A percentile compares a stretch with the other conserved stretches of the same genome.
Conservation (phyloP, 2,888 invertebrate genomes). For the Ophion costatus region DNA sequence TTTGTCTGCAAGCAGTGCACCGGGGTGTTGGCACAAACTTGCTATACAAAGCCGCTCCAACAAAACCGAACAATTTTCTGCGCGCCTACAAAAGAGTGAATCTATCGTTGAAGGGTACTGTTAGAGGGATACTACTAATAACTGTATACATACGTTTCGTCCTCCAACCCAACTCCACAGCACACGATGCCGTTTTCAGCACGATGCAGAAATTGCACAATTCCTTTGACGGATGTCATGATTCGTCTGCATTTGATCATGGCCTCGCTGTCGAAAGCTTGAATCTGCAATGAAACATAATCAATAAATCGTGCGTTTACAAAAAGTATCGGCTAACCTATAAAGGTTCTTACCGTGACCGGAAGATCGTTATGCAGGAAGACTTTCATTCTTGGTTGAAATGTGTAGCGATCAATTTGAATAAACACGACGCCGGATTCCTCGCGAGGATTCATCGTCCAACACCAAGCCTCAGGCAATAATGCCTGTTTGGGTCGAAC, state of each 20-base stretch:
- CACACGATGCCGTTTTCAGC: slow-evolving; percentile 26
- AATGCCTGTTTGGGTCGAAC: neutral
- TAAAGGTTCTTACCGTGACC: slow-evolving; percentile 26
- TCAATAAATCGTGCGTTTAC: neutral
- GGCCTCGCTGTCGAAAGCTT: slow-evolving; percentile 21
- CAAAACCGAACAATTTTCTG: slow-evolving; percentile 23
- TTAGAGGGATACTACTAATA: neutral
- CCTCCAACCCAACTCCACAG: slow-evolving; percentile 34
- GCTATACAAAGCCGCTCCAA: slow-evolving; percentile 6
- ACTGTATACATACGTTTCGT: slow-evolving; percentile 37
- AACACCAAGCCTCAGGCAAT: slow-evolving; percentile 34
- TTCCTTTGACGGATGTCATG: slow-evolving; percentile 32
- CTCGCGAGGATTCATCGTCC: slow-evolving; percentile 27
- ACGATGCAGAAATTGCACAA: slow-evolving; percentile 16
- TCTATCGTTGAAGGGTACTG: slow-evolving; percentile 3
- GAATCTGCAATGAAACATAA: slow-evolving; percentile 33
- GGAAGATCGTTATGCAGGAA: slow-evolving; percentile 44
- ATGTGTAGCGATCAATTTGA: slow-evolving; percentile 23
- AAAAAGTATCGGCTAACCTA: slow-evolving; percentile 12
- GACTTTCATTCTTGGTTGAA: slow-evolving; percentile 13
- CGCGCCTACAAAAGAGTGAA: slow-evolving; percentile 18
- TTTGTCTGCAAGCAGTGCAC: slow-evolving; percentile 30
- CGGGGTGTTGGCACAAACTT: slow-evolving; percentile 42
- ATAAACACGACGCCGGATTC: slow-evolving; percentile 14
- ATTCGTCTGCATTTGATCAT: neutral